These are phyloP conservation scores for Bufo gargarizans DNA, from an alignment of 2,113 vertebrate genomes.

Conservation along the genomic window DNA sequence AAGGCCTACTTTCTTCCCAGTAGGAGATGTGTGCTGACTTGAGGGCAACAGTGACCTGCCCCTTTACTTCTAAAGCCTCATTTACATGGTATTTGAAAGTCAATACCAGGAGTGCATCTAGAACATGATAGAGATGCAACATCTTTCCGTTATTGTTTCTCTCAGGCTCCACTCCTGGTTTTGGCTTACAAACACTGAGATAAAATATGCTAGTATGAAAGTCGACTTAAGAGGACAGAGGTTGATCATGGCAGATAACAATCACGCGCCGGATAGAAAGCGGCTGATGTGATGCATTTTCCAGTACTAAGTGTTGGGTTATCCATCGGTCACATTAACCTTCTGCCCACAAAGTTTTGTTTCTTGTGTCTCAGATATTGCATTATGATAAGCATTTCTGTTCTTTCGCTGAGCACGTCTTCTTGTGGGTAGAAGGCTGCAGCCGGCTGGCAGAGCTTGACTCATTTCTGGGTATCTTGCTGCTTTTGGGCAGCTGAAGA, in stretches of 20 bases:
- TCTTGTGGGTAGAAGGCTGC: constrained; percentile 17
- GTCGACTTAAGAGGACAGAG: not conserved
- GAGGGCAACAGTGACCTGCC: no score
- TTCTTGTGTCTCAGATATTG: constrained; percentile 7
- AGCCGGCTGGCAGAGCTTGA: not conserved
- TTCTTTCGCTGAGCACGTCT: not conserved
- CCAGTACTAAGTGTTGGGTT: not conserved
- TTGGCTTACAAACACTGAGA: no score
- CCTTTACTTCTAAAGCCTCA: no score
- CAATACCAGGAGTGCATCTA: no score
- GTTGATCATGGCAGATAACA: not conserved
- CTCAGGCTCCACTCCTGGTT: no score
- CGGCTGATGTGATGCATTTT: not conserved
- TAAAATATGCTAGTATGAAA: not conserved
- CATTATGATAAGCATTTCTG: not conserved
- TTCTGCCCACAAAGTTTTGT: constrained; percentile 23
- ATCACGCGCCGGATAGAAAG: not conserved
- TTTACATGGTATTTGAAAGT: no score
- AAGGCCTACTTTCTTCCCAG: no score
- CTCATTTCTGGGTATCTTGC: constrained; percentile 34
- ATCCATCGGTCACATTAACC: not conserved
- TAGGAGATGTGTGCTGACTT: no score
- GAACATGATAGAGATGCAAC: no score
- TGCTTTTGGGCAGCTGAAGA: constrained; percentile 35
- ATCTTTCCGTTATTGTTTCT: no score